Conservation (phyloP, 2,888 invertebrate species). For the Mimachlamys varia region DNA sequence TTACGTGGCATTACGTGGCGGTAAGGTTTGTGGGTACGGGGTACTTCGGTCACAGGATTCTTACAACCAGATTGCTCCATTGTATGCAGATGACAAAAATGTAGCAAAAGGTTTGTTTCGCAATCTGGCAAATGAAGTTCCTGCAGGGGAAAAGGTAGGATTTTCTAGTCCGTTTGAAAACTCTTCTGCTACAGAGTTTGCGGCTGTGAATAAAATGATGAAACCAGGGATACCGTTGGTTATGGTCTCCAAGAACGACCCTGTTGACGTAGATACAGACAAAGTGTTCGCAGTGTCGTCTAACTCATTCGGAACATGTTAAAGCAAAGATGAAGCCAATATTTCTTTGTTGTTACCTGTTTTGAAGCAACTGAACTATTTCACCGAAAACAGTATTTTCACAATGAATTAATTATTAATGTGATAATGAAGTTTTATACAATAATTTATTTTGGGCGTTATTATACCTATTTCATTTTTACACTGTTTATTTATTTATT, state of each 20-base stretch:
- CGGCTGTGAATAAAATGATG: constrained; percentile 1
- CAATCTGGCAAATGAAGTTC: neutral
- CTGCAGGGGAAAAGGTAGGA: neutral
- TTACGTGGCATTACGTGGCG: neutral
- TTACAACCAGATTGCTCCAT: neutral
- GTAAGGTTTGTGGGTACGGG: neutral
- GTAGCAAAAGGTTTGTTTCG: neutral
- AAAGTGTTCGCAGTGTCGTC: neutral
- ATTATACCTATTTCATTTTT: no score
- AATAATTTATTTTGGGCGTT: no score
- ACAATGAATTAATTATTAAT: no score
- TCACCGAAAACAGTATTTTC: no score
- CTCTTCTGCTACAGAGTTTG: neutral
- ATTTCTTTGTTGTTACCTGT: no score
- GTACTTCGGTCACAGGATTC: neutral
- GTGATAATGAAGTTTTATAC: no score
- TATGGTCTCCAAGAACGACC: neutral
- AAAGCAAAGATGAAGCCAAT: neutral
- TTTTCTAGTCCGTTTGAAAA: constrained; percentile 3
- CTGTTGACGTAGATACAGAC: neutral
- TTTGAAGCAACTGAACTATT: no score
- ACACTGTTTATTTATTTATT: no score
- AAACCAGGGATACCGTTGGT: neutral
- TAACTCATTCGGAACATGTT: neutral
- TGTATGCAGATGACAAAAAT: neutral